phyloP scores from a whole-genome alignment of 2,797 vertebrate genomes.

The Acanthurus tractus region DNA sequence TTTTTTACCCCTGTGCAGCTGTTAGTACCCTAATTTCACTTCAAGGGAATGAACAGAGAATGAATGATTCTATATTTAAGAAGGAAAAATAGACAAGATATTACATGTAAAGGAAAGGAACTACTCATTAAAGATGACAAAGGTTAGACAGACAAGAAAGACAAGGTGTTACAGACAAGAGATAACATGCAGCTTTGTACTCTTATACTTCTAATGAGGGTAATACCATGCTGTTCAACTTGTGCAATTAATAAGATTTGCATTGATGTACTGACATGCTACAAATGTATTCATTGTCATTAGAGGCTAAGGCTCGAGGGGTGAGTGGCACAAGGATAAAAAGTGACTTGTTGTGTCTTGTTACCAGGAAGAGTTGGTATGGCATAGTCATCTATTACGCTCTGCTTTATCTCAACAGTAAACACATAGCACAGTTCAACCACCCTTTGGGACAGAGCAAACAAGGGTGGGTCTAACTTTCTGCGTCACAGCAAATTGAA shows the following conservation, averaged over 20 bases:
- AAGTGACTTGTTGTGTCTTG: conserved; percentile 9
- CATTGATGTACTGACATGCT: neutral
- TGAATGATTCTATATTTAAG: neutral
- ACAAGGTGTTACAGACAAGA: neutral
- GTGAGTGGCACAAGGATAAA: conserved; percentile 4
- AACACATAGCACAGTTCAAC: conserved; percentile 49
- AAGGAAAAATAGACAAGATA: neutral
- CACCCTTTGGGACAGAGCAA: conserved; percentile 52
- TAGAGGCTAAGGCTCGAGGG: neutral
- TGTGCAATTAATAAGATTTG: neutral
- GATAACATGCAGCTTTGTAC: neutral
- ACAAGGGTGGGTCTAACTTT: conserved; percentile 42
- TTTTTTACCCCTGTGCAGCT: neutral
- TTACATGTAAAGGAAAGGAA: neutral
- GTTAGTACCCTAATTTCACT: neutral
- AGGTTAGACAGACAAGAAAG: conserved; percentile 11
- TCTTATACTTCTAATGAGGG: neutral
- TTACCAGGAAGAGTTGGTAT: conserved; percentile 38
- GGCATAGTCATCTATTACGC: neutral
- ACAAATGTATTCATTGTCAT: neutral
- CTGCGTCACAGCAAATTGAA: conserved; percentile 36
- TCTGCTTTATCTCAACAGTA: conserved; percentile 41
- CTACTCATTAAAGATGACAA: neutral
- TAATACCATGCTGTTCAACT: neutral
- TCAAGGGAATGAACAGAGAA: neutral